A percentile compares a stretch with the other conserved stretches of the same genome.
Evolutionary conservation across 2,888 invertebrate species (phyloP).

Genomic region (Cephus rjabovi): DNA sequence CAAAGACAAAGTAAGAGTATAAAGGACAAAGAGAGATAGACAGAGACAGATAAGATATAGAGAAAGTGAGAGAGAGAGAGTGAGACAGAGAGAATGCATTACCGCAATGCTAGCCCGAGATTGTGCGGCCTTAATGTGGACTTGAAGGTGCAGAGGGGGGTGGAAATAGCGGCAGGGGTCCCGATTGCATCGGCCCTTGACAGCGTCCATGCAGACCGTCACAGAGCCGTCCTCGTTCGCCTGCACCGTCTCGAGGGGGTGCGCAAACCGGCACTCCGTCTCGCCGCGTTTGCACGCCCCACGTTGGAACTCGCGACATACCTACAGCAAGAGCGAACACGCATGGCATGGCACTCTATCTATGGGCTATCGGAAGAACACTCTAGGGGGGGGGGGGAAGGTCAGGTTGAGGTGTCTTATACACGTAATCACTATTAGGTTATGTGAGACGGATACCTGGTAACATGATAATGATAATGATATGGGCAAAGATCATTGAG

Average conservation of each 20-base stretch:
- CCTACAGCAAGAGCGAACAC: conserved; percentile 77
- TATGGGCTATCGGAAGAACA: conserved; percentile 40
- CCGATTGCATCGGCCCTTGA: conserved; percentile 98
- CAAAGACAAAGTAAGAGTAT: conserved; percentile 40
- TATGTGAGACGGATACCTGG: no score
- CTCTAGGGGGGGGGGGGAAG: conserved; percentile 34
- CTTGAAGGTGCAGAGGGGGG: conserved; percentile 99
- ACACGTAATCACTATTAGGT: no score
- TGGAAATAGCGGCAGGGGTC: conserved; percentile 99
- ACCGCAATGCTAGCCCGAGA: conserved; percentile 76
- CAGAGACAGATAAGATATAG: conserved; percentile 24
- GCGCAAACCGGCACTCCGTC: conserved; percentile 98
- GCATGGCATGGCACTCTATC: conserved; percentile 67
- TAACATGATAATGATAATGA: no score
- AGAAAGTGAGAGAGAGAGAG: conserved; percentile 51
- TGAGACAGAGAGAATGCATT: conserved; percentile 66
- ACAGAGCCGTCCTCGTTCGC: conserved; percentile 98
- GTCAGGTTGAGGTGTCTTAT: no score
- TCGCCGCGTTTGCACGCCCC: conserved; percentile 98
- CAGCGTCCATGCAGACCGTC: conserved; percentile 99
- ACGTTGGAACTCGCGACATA: conserved; percentile 98
- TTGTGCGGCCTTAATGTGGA: conserved; percentile 98
- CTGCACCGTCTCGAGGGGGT: conserved; percentile 96
- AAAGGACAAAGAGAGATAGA: conserved; percentile 26
- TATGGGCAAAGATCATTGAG: no score